A percentile compares a stretch with the other conserved stretches of the same genome.
Conservation (phyloP, 92 coral and sea anemone genomes). For the Porites rus region DNA sequence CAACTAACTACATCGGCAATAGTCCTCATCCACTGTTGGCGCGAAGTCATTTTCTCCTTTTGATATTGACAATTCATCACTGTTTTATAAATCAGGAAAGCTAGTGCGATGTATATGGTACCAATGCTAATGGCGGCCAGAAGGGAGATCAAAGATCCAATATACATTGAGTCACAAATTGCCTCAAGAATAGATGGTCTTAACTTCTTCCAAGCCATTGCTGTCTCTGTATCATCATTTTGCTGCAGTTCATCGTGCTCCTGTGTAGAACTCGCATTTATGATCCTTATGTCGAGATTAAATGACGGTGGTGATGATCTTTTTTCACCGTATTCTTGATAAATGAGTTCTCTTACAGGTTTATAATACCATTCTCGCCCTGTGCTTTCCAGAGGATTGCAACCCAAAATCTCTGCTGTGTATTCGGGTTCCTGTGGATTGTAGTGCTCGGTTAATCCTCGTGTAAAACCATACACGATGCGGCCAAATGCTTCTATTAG, state of each 20-base stretch:
- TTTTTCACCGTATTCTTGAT: neutral
- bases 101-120: neutral
- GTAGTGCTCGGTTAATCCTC: neutral
- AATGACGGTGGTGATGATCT: neutral
- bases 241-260: neutral
- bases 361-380: conserved; percentile 20
- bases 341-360: neutral
- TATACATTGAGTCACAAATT: neutral
- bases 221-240: neutral
- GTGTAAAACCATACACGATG: neutral
- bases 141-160: neutral
- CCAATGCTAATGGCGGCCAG: neutral
- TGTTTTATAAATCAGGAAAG: neutral
- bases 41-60: neutral
- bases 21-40: neutral
- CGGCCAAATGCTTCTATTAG: neutral
- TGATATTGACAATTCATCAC: neutral
- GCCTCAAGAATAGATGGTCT: neutral
- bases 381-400: neutral
- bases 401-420: neutral
- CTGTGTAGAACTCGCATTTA: neutral
- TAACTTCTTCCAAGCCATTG: conserved; percentile 16
- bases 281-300: neutral
- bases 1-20: neutral
- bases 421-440: neutral